phyloP scores from a whole-genome alignment of 2,113 vertebrate genomes.

The Cisticola juncidis region DNA sequence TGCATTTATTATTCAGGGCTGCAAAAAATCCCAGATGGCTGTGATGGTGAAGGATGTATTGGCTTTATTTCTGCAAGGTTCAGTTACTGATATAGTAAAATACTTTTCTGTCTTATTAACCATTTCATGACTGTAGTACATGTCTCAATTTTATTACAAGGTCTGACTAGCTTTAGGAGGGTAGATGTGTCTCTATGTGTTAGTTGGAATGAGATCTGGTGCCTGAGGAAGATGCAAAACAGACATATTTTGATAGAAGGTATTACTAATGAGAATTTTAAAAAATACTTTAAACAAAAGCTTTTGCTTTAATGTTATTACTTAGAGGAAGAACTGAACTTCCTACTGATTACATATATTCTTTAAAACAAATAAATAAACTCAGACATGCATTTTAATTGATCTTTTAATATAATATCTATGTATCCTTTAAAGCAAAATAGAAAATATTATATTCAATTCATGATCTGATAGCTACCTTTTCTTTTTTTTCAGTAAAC shows the following conservation, averaged over 20 bases:
- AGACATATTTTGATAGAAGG: not conserved
- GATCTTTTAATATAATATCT: not conserved
- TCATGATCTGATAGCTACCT: not conserved
- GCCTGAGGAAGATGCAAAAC: not conserved
- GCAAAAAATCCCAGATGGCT: not conserved
- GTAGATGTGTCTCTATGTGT: not conserved
- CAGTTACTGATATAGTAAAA: not conserved
- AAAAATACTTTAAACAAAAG: not conserved
- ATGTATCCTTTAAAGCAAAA: not conserved
- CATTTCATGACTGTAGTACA: not conserved
- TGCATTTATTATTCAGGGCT: not conserved
- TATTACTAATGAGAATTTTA: not conserved
- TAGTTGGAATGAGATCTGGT: not conserved
- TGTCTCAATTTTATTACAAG: not conserved
- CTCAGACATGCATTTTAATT: not conserved
- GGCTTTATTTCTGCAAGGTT: not conserved
- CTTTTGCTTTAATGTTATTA: not conserved
- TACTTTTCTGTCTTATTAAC: not conserved
- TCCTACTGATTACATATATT: not conserved
- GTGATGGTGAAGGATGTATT: not conserved
- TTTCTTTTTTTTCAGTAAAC: not conserved
- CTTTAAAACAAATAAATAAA: not conserved
- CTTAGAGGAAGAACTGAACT: not conserved
- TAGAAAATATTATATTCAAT: not conserved
- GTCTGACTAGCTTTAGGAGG: not conserved